Evolutionary conservation across 2,888 invertebrate genomes (phyloP).

Genomic region (Tachina grossa): DNA sequence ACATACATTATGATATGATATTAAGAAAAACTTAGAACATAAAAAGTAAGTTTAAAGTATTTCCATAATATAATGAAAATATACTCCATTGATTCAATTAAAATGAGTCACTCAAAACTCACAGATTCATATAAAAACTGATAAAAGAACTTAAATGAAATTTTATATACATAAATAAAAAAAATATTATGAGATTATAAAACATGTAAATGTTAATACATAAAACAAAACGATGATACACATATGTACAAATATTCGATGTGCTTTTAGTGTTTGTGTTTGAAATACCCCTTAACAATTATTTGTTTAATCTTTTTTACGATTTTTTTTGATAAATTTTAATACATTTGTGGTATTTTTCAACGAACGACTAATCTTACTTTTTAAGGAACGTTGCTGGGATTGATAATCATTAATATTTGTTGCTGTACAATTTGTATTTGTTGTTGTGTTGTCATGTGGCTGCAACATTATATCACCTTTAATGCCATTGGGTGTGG

Average conservation of each 20-base stretch:
- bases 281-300: slow-evolving; percentile 3
- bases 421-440: slow-evolving; percentile 78
- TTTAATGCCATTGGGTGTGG: slow-evolving; percentile 77
- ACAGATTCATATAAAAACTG: background rate
- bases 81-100: background rate
- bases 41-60: background rate
- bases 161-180: background rate
- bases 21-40: background rate
- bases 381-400: slow-evolving; percentile 84
- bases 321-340: slow-evolving; percentile 83
- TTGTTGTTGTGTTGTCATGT: slow-evolving; percentile 78
- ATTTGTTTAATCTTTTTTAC: slow-evolving; percentile 38
- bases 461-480: slow-evolving; percentile 61
- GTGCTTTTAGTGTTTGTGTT: slow-evolving; percentile 42
- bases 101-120: background rate
- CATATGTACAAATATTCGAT: background rate
- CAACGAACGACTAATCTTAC: slow-evolving; percentile 83
- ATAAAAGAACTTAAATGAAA: slow-evolving; percentile 3
- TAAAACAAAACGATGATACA: slow-evolving; percentile 14
- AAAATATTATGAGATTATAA: slow-evolving; percentile 22
- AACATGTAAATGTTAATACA: slow-evolving; percentile 1
- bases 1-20: background rate
- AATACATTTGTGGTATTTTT: slow-evolving; percentile 79
- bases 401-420: slow-evolving; percentile 78
- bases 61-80: background rate